Base-by-base conservation (phyloP, 37 sponge, comb jelly and placozoan species). In the Spongia lamella region DNA sequence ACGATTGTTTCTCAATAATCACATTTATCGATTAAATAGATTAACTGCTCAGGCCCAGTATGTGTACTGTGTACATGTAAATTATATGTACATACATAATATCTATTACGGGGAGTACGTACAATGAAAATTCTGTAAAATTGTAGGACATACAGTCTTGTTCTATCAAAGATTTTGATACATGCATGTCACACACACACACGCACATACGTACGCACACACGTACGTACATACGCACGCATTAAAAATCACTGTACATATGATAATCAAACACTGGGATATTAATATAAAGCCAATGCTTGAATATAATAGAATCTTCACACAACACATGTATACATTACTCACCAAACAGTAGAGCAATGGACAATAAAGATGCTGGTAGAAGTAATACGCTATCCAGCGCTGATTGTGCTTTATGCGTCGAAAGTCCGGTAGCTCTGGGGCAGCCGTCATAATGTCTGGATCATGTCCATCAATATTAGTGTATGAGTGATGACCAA, bases 401-500 rank as follows among this genome's bases (percentile, higher is more conserved):
- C 63, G 74, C 75, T 96, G 96, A 21, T 65, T 53, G 77, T 67
- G 74, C 74, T 93, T 93, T 74, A 96, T 92, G 30, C 96, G 84
- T 1, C 96, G 82, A 52, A 94, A 82, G 64, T 94, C 96, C n/a
- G 96, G 81, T 13, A 74, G 30, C 32, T 87, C 83, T 85, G 64
- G 20, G 43, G 76, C 26, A 15, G 91, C 83, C 19, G 96, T 95
- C 38, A 77, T 73, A 39, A 96, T 96, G 61, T 96, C 97, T 5
- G 97, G 97, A 59, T 96, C 97, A 53, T 81, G 79, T 14, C 89
- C 86, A 66, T 93, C 94, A 58, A 96, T 81, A 66, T 96, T 96
- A 33, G 97, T 93, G 73, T 89, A 96, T 4, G 91, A 85, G 43
- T 96, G 97, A 35, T 96, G 97, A 3, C 97, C 97, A 7, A 93